Conservation (phyloP, 2,113 vertebrate species). For the Macrotus californicus region DNA sequence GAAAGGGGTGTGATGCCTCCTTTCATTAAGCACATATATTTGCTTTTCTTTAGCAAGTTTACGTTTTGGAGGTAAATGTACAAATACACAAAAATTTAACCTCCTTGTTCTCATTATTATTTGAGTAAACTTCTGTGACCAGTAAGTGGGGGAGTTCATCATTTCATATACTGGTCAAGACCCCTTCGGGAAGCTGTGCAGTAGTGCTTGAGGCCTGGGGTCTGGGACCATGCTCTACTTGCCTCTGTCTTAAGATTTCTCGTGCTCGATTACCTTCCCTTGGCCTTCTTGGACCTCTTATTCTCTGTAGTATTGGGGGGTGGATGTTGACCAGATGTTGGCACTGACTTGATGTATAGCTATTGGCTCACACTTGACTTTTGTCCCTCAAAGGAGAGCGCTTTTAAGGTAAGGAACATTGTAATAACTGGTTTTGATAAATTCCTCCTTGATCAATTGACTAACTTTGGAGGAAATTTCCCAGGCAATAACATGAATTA, state of each 20-base stretch:
- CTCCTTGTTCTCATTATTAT: background rate
- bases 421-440: background rate
- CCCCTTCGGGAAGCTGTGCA: background rate
- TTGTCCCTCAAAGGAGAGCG: background rate
- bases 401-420: background rate
- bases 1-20: background rate
- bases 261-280: background rate
- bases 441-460: background rate
- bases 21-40: background rate
- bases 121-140: background rate
- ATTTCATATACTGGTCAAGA: background rate
- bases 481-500: background rate
- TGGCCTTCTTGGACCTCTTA: background rate
- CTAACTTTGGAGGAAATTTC: background rate
- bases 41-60: background rate
- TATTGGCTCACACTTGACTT: constrained; percentile 11
- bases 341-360: background rate
- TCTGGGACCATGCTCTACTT: background rate
- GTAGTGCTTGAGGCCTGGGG: background rate
- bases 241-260: background rate
- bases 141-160: background rate
- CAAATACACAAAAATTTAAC: background rate
- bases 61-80: background rate
- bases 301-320: background rate
- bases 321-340: background rate